A percentile compares a stretch with the other conserved stretches of the same genome.
Conservation (phyloP, 1,140 invertebrate species). For the Frieseomelitta varia region DNA sequence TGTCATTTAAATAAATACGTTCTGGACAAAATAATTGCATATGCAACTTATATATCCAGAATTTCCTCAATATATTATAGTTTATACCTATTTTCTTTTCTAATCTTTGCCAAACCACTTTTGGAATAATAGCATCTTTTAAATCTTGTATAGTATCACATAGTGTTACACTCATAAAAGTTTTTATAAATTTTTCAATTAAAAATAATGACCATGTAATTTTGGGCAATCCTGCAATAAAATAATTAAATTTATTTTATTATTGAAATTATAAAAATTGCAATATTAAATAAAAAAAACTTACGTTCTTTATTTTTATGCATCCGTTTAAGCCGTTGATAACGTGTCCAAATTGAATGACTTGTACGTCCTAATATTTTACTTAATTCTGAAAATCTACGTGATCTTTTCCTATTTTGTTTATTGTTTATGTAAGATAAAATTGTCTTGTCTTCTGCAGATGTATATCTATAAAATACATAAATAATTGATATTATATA, state of each 20-base stretch:
- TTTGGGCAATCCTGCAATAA: slow-evolving; percentile 19
- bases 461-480: slow-evolving; percentile 49
- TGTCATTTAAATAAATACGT: slow-evolving; percentile 70
- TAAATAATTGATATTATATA: background rate
- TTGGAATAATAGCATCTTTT: slow-evolving; percentile 69
- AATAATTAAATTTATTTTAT: slow-evolving; percentile 1
- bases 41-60: slow-evolving; percentile 73
- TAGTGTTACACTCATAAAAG: slow-evolving; percentile 63
- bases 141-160: slow-evolving; percentile 69
- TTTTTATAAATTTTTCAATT: slow-evolving; percentile 63
- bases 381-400: slow-evolving; percentile 55
- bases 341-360: slow-evolving; percentile 59
- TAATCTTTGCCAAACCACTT: slow-evolving; percentile 71
- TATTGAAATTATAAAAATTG: background rate
- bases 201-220: slow-evolving; percentile 48
- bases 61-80: slow-evolving; percentile 52
- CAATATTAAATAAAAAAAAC: background rate
- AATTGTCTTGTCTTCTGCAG: slow-evolving; percentile 64
- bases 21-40: slow-evolving; percentile 72
- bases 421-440: slow-evolving; percentile 43
- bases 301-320: background rate
- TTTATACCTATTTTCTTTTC: slow-evolving; percentile 67
- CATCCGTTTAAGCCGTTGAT: slow-evolving; percentile 42
- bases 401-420: background rate
- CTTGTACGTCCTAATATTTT: slow-evolving; percentile 58